Percentiles rank a stretch among this genome's conserved stretches.
Evolutionary conservation across 2,113 vertebrate species (phyloP).

Genomic region (Xenopus borealis): DNA sequence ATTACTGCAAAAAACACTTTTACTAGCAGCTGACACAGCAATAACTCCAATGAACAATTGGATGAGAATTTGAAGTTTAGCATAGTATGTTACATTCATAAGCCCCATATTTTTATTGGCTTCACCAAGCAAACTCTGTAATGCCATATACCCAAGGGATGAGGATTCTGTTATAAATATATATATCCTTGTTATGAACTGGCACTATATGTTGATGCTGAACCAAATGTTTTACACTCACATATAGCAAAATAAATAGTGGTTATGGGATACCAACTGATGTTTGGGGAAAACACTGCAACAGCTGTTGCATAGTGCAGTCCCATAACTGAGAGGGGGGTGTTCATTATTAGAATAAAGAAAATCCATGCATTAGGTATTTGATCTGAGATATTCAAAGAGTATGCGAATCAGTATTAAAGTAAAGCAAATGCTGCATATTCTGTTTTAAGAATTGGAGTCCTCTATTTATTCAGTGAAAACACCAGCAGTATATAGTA

Average conservation of each 20-base stretch:
- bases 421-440: not conserved
- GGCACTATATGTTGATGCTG: conserved; percentile 20
- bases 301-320: conserved; percentile 48
- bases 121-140: conserved; percentile 15
- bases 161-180: conserved; percentile 26
- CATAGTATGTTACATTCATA: conserved; percentile 3
- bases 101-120: conserved; percentile 37
- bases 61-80: conserved; percentile 3
- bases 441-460: conserved; percentile 10
- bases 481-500: conserved; percentile 10
- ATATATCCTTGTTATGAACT: conserved; percentile 18
- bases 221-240: conserved; percentile 24
- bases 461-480: conserved; percentile 16
- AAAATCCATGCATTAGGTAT: conserved; percentile 58
- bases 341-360: conserved; percentile 57
- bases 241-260: conserved; percentile 45
- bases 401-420: conserved; percentile 12
- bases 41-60: conserved; percentile 16
- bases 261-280: conserved; percentile 46
- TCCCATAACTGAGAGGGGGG: conserved; percentile 52
- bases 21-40: not conserved
- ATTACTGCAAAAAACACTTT: not conserved
- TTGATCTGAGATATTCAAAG: conserved; percentile 25
- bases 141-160: conserved; percentile 34
- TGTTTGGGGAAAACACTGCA: conserved; percentile 60